These are phyloP conservation scores for Sphaerodactylus townsendi DNA, from an alignment of 2,113 vertebrate species.

Conservation along the genomic window DNA sequence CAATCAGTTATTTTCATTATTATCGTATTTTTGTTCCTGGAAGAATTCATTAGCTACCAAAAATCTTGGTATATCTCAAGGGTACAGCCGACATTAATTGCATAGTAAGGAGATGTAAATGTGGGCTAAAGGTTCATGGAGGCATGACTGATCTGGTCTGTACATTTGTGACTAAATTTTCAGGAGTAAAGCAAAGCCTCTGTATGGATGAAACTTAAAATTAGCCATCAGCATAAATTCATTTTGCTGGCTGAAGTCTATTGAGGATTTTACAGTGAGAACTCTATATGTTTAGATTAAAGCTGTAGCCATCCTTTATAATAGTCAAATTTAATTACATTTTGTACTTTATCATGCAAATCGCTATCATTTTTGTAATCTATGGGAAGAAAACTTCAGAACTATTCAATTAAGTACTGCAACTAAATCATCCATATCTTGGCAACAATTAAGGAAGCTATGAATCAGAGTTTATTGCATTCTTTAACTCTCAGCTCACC, in stretches of 20 bases:
- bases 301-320: constrained; percentile 50
- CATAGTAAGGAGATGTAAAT: not conserved
- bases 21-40: not conserved
- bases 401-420: constrained; percentile 44
- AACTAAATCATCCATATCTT: constrained; percentile 42
- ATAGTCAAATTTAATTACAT: constrained; percentile 52
- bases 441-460: constrained; percentile 34
- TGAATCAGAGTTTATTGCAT: constrained; percentile 17
- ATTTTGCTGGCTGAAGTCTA: not conserved
- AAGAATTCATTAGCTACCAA: not conserved
- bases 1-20: not conserved
- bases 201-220: not conserved
- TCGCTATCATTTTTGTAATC: constrained; percentile 45
- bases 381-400: constrained; percentile 32
- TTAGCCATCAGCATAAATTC: constrained; percentile 28
- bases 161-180: not conserved
- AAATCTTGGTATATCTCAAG: not conserved
- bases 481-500: constrained; percentile 28
- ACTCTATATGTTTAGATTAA: constrained; percentile 48
- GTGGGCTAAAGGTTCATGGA: not conserved
- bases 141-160: no score
- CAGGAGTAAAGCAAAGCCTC: not conserved
- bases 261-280: constrained; percentile 11
- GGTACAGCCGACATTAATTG: not conserved
- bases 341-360: constrained; percentile 51